Conservation (phyloP, 2,797 vertebrate species). For the Jordanella pulchra region DNA sequence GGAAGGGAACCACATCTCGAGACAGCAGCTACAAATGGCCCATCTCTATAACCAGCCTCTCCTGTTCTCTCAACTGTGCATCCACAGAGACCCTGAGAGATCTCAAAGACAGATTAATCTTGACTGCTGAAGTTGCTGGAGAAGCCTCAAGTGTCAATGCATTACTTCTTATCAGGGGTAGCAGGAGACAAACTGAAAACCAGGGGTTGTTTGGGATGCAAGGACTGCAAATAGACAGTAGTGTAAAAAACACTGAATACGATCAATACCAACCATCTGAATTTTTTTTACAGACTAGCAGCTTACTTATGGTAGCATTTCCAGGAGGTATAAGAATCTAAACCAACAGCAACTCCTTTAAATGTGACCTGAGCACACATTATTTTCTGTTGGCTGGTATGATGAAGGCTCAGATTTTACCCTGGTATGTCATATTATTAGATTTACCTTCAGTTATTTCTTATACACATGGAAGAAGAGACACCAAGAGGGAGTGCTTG, state of each 20-base stretch:
- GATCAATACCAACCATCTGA: constrained; percentile 48
- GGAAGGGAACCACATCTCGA: constrained; percentile 56
- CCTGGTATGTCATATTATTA: too few species aligned
- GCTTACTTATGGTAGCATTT: constrained; percentile 3
- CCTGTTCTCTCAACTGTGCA: constrained; percentile 37
- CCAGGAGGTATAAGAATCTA: constrained; percentile 15
- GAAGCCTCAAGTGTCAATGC: constrained; percentile 68
- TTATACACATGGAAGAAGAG: neutral
- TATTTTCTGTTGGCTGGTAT: neutral
- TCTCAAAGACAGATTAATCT: constrained; percentile 69
- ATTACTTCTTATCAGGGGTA: constrained; percentile 52
- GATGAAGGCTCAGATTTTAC: neutral
- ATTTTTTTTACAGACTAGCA: constrained; percentile 35
- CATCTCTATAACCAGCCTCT: constrained; percentile 43
- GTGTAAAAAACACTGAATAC: constrained; percentile 23
- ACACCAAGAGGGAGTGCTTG: neutral
- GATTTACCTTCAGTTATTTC: neutral
- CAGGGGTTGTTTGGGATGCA: constrained; percentile 41
- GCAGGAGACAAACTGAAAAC: constrained; percentile 39
- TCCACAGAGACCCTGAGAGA: constrained; percentile 64
- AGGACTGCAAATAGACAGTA: constrained; percentile 14
- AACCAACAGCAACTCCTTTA: constrained; percentile 8
- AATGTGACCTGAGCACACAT: neutral
- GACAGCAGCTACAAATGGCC: constrained; percentile 65
- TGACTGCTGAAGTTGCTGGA: constrained; percentile 63